Conservation (phyloP, 2,113 vertebrate genomes). For the Arvicanthis niloticus region DNA sequence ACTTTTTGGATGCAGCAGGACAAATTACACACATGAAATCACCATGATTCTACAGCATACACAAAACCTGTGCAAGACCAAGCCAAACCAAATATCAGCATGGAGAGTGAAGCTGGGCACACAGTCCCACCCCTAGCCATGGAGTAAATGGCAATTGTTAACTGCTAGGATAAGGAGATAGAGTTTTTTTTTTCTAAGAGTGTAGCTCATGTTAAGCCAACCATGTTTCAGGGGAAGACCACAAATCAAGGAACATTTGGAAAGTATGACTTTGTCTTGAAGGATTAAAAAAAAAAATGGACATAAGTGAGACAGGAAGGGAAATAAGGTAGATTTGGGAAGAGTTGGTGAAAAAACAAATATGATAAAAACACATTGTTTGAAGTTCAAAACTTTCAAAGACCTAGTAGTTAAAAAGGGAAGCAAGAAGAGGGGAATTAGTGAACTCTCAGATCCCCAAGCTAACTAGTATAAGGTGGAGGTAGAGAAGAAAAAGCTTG, state of each 20-base stretch:
- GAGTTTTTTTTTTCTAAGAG: background rate
- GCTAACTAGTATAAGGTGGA: background rate
- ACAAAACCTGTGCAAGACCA: background rate
- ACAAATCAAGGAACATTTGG: background rate
- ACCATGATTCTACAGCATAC: background rate
- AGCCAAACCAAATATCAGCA: background rate
- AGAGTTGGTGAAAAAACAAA: background rate
- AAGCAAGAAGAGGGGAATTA: background rate
- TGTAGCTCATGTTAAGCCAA: background rate
- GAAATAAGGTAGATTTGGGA: background rate
- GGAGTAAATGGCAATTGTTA: background rate
- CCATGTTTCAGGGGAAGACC: background rate
- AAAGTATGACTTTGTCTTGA: background rate
- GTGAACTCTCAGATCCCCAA: background rate
- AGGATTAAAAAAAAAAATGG: background rate
- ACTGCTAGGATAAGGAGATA: background rate
- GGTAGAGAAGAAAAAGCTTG: background rate
- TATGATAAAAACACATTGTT: background rate
- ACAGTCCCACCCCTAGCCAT: background rate
- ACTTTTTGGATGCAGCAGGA: background rate
- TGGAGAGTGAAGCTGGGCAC: background rate
- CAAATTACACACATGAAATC: background rate
- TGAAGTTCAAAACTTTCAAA: background rate
- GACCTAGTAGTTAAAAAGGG: background rate
- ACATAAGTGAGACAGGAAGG: background rate